Evolutionary conservation across 37 sponge, comb jelly and placozoan genomes (phyloP).

Genomic region (Chondrilla cf. caribensis): DNA sequence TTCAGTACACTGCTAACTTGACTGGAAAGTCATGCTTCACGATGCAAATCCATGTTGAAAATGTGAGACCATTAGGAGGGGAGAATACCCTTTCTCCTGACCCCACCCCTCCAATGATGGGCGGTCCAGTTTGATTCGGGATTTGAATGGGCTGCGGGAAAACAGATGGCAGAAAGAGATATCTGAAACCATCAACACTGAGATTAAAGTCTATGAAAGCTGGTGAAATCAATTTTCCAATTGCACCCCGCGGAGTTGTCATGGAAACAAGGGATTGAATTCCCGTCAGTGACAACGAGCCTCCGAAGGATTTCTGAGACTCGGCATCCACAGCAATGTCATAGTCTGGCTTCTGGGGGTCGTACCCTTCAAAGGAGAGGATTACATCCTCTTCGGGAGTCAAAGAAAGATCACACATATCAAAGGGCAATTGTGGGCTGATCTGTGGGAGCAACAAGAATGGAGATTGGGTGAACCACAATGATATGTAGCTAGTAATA

Average conservation of each 20-base stretch:
- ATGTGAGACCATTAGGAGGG: conserved; percentile 74
- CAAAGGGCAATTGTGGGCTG: not conserved
- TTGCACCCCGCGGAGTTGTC: conserved; percentile 77
- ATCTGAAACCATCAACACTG: conserved; percentile 79
- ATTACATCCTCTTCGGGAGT: not conserved
- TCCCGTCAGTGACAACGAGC: conserved; percentile 63
- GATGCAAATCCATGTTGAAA: conserved; percentile 69
- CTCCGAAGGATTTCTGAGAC: conserved; percentile 9
- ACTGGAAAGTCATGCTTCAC: not conserved
- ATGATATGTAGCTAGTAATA: no score
- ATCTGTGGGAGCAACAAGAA: not conserved
- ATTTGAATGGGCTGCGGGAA: conserved; percentile 44
- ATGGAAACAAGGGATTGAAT: conserved; percentile 91
- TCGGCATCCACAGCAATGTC: not conserved
- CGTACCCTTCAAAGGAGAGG: not conserved
- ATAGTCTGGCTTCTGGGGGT: not conserved
- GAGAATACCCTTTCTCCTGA: conserved; percentile 65
- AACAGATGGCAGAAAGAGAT: conserved; percentile 77
- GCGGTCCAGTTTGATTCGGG: not conserved
- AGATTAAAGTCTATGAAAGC: conserved; percentile 87
- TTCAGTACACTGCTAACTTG: no score
- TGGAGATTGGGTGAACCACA: no score
- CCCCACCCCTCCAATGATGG: not conserved
- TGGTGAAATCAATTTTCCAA: conserved; percentile 23
- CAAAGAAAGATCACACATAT: not conserved